Percentiles rank a stretch among this genome's conserved stretches.
Conservation (phyloP, 2,113 vertebrate genomes). For the Pluvialis apricaria region DNA sequence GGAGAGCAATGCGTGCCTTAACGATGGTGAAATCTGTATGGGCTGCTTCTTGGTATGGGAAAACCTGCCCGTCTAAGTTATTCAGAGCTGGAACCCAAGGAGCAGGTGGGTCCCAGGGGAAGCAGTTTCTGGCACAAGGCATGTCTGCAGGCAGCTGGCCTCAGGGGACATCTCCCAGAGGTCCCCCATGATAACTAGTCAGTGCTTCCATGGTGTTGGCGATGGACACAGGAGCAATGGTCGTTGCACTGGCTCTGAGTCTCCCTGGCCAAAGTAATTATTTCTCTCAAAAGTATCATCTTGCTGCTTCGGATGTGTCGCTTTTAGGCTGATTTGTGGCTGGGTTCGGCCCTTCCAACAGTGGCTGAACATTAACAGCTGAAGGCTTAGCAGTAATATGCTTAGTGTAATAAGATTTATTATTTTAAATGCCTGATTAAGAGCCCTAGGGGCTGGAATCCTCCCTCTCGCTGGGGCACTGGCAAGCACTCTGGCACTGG, state of each 20-base stretch:
- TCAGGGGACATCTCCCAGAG: not conserved
- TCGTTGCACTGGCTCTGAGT: not conserved
- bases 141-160: not conserved
- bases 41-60: not conserved
- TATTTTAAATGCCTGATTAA: conserved; percentile 58
- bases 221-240: not conserved
- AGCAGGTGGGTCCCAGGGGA: not conserved
- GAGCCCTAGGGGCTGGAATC: not conserved
- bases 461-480: not conserved
- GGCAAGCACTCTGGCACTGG: not conserved
- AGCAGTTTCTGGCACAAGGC: not conserved
- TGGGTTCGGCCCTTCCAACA: not conserved
- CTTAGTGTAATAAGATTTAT: conserved; percentile 57
- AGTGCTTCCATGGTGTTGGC: not conserved
- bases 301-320: not conserved
- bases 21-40: not conserved
- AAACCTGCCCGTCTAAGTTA: not conserved
- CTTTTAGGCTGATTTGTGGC: conserved; percentile 15
- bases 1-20: not conserved
- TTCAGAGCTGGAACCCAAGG: not conserved
- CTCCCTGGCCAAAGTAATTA: not conserved
- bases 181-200: not conserved
- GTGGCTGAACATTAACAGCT: not conserved
- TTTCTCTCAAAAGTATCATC: not conserved
- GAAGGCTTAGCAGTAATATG: conserved; percentile 43